A percentile compares a stretch with the other conserved stretches of the same genome.
phyloP scores from a whole-genome alignment of 2,888 invertebrate species.

The Plebejus argus region DNA sequence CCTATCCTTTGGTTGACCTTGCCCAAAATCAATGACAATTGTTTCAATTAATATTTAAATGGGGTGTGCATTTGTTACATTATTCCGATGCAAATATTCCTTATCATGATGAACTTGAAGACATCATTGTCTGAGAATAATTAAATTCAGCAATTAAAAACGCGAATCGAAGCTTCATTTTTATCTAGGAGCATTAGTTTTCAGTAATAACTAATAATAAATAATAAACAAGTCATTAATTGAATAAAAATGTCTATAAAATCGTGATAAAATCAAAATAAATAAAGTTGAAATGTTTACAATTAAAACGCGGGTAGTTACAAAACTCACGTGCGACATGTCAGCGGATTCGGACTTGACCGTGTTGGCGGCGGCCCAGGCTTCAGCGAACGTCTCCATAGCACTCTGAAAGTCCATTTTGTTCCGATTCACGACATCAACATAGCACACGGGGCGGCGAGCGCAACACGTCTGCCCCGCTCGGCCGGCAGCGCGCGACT shows the following conservation, averaged over 20 bases:
- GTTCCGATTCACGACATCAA: constrained; percentile 73
- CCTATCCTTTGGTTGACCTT: constrained; percentile 42
- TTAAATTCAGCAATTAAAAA: constrained; percentile 40
- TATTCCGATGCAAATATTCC: constrained; percentile 54
- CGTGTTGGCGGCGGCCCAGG: constrained; percentile 93
- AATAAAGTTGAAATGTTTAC: constrained; percentile 3
- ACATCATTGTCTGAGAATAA: constrained; percentile 52
- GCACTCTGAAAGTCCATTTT: constrained; percentile 98
- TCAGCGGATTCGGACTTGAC: constrained; percentile 84
- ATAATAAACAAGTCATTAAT: background rate
- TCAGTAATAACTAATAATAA: too few species aligned
- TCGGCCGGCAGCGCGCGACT: constrained; percentile 85
- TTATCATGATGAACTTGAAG: constrained; percentile 57
- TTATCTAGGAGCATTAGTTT: background rate
- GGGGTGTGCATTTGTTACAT: constrained; percentile 47
- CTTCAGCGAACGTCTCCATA: constrained; percentile 98
- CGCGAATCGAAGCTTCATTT: background rate
- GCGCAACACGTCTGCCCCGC: constrained; percentile 68
- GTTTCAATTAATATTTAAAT: constrained; percentile 47
- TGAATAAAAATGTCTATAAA: background rate
- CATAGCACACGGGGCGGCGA: constrained; percentile 69
- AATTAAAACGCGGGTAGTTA: background rate
- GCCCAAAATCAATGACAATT: constrained; percentile 48
- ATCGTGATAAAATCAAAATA: constrained; percentile 16
- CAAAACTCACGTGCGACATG: constrained; percentile 84